Evolutionary conservation across 2,888 invertebrate species (phyloP), one percentile per base, ranked within the genome.

Genomic region (Agrochola lychnidis): DNA sequence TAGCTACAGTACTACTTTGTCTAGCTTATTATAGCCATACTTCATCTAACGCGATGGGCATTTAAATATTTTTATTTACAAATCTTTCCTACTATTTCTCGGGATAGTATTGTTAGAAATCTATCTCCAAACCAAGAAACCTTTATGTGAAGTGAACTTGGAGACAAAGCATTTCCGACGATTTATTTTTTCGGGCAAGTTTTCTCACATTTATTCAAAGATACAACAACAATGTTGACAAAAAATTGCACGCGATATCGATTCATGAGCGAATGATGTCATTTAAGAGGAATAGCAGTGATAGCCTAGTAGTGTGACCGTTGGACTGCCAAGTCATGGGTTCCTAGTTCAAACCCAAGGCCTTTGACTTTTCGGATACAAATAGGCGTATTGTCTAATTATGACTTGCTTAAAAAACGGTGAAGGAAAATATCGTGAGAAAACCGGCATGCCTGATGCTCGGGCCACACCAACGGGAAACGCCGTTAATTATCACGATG

Each of bases 241-340:
- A 30, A 64, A 59, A 77, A 57, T 25, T 72, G 42, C 62, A 70
- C 16, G 81, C 76, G 59, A 70, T 87, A 89, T 90, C 80, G 89
- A 89, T 88, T 85, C 75, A 78, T 70, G 77, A 84, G 73, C 70
- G 78, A 76, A 80, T 89, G 90, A 90, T 87, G 85, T 89, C 87
- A 90, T 81, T 30, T 30, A 30, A 30, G 30, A 30, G 30, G 30
- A 30, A 30, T 30, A 30, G 30, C 30, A 30, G 30, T 30, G 30
- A 30, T 30, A 30, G 30, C 30, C 30, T 30, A 2, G 1, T 30
- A 30, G 30, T 30, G 30, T 30, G 30, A 2, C 30, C 30, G 30
- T 30, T 30, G 30, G 30, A 30, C 30, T 30, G 30, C 30, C 30
- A 30, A 30, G 30, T 30, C 30, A 30, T 30, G 2, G 30, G 30